Evolutionary conservation across 2,888 invertebrate species (phyloP).

Genomic region (Thereva nobilitata): DNA sequence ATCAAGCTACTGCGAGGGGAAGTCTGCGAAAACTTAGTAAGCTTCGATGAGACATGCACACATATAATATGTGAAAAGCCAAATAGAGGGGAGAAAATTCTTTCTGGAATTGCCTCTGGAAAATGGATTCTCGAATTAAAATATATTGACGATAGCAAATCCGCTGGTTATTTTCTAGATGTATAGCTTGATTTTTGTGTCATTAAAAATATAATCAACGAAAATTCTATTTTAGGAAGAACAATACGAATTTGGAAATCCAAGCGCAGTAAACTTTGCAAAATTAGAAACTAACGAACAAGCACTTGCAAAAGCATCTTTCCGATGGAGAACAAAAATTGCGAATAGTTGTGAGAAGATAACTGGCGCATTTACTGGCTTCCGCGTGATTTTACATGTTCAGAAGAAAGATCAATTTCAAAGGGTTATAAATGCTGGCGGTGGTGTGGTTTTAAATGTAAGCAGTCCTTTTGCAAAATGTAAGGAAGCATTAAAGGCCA

Average conservation of each 20-base stretch:
- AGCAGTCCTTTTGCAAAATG: conserved; percentile 49
- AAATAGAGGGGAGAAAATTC: conserved; percentile 82
- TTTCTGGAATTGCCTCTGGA: conserved; percentile 84
- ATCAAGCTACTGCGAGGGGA: conserved; percentile 41
- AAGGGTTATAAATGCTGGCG: conserved; percentile 77
- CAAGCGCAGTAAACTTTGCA: conserved; percentile 61
- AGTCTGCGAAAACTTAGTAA: conserved; percentile 52
- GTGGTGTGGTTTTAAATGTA: conserved; percentile 67
- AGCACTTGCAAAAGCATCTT: conserved; percentile 64
- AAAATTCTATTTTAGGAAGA: conserved; percentile 66
- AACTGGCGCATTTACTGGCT: conserved; percentile 62
- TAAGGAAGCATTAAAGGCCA: conserved; percentile 45
- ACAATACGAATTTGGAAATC: conserved; percentile 84
- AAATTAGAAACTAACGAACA: conserved; percentile 59
- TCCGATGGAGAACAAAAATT: conserved; percentile 71
- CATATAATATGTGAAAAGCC: conserved; percentile 79
- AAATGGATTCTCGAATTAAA: conserved; percentile 85
- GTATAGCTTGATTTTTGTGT: not conserved
- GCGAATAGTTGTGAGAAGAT: conserved; percentile 56
- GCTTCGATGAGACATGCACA: conserved; percentile 68
- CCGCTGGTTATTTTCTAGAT: conserved; percentile 9
- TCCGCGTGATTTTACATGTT: conserved; percentile 64
- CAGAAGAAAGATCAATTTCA: conserved; percentile 66
- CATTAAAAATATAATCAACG: not conserved
- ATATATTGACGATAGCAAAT: conserved; percentile 72